phyloP scores from a whole-genome alignment of 92 coral and sea anemone species.

The Chrysogorgia sp. region DNA sequence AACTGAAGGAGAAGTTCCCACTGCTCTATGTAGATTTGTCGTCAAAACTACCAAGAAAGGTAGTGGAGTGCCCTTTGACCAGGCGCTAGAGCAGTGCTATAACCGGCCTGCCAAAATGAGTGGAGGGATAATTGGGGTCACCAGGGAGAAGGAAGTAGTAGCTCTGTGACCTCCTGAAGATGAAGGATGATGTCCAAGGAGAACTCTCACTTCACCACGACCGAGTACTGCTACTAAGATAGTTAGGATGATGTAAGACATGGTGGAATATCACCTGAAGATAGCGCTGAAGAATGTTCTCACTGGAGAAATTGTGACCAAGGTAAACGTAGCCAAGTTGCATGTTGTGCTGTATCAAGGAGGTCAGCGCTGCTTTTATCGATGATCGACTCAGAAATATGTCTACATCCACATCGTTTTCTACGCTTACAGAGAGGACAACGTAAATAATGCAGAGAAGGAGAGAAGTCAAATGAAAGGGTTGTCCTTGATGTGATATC shows the following conservation, averaged over 20 bases:
- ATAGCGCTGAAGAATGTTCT: conserved; percentile 14
- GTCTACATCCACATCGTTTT: neutral
- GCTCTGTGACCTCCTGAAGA: conserved; percentile 31
- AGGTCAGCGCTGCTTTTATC: neutral
- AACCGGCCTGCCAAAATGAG: conserved; percentile 29
- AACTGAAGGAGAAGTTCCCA: conserved; percentile 31
- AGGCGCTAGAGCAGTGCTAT: conserved; percentile 26
- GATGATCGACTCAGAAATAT: conserved; percentile 22
- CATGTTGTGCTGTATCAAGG: conserved; percentile 18
- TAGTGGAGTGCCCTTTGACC: conserved; percentile 30
- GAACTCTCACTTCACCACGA: conserved; percentile 27
- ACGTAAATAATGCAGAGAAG: neutral
- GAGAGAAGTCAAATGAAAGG: no score
- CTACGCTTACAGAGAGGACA: neutral
- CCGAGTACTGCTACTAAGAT: conserved; percentile 15
- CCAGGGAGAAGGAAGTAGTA: conserved; percentile 19
- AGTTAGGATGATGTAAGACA: conserved; percentile 3
- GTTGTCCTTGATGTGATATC: no score
- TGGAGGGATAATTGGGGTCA: conserved; percentile 28
- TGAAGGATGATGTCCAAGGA: conserved; percentile 29
- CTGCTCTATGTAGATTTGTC: conserved; percentile 31
- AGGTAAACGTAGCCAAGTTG: neutral
- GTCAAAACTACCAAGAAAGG: conserved; percentile 22
- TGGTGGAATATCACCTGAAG: neutral
- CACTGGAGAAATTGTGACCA: conserved; percentile 11